Base-by-base conservation (phyloP, 2,113 vertebrate species). In the Oryzias curvinotus region DNA sequence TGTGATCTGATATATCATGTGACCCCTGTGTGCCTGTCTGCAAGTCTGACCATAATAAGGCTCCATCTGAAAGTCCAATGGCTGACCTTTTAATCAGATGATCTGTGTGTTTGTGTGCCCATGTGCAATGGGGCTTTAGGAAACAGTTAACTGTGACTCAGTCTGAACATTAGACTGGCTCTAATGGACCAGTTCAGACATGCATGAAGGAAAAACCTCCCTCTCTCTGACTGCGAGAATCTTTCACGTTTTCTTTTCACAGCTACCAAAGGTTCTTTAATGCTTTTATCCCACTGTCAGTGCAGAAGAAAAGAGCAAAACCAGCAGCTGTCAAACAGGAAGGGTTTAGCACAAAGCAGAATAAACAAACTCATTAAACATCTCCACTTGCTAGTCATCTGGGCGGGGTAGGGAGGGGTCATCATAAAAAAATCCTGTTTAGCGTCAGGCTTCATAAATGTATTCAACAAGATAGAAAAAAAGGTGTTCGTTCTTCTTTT, bases 131-230 rank as follows among this genome's bases (percentile, higher is more conserved):
- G 64, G 55, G 76, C 52, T 65, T 69, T 58, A 25, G 64, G 52
- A 66, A 65, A 44, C 62, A 46, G 54, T 57, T 69, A 52, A 66
- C 53, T 62, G 50, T 88, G 88, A 73, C 55, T 79, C 68, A 64
- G 36, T 14, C 42, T 62, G 65, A 75, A 77, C 66, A 68, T 73
- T 65, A 74, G 74, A 18, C 25, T n/a, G 67, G 43, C 16, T 15
- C 58, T 75, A 75, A 81, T 78, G 75, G 68, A 62, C 60, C 70
- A 21, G 79, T 79, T 74, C 62, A 54, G 70, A 72, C 76, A 68
- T 14, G 69, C 73, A 65, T 74, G 81, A 51, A 26, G 54, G 68
- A 61, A 13, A 3, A 54, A 30, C 56, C 52, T 54, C 44, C 41
- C 16, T 62, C 59, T 23, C 57, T 30, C 25, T 7, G 28, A 23